These are phyloP conservation scores for Pogona vitticeps DNA, from an alignment of 2,113 vertebrate species.

Conservation along the genomic window DNA sequence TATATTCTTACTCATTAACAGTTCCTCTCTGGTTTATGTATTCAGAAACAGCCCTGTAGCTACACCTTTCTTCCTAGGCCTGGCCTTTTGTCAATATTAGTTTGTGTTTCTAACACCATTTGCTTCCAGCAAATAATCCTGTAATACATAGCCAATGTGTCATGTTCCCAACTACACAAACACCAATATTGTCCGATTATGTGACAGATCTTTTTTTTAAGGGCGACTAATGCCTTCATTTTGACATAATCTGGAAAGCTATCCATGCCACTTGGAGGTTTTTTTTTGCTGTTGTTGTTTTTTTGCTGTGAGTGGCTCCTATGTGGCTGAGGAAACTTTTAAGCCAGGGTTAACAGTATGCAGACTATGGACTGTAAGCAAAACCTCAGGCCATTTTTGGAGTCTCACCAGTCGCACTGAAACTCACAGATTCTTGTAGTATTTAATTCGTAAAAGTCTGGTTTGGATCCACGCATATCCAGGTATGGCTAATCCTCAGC, in stretches of 20 bases:
- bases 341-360: too few relatives aligned
- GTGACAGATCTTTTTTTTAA: background rate
- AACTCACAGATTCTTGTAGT: too few relatives aligned
- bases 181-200: background rate
- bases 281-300: too few relatives aligned
- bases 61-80: background rate
- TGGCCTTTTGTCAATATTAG: slow-evolving; percentile 38
- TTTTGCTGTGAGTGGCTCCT: too few relatives aligned
- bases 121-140: background rate
- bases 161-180: background rate
- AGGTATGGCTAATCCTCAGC: too few relatives aligned
- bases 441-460: too few relatives aligned
- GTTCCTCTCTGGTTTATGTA: background rate
- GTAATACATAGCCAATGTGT: background rate
- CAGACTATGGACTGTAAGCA: too few relatives aligned
- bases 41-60: background rate
- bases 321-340: too few relatives aligned
- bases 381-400: too few relatives aligned
- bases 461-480: too few relatives aligned
- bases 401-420: too few relatives aligned
- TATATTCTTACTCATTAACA: background rate
- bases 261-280: too few relatives aligned
- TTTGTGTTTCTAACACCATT: background rate
- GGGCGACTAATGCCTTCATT: background rate
- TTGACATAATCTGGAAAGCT: background rate